Evolutionary conservation across 2,113 vertebrate species (phyloP).

Genomic region (Semnopithecus entellus): DNA sequence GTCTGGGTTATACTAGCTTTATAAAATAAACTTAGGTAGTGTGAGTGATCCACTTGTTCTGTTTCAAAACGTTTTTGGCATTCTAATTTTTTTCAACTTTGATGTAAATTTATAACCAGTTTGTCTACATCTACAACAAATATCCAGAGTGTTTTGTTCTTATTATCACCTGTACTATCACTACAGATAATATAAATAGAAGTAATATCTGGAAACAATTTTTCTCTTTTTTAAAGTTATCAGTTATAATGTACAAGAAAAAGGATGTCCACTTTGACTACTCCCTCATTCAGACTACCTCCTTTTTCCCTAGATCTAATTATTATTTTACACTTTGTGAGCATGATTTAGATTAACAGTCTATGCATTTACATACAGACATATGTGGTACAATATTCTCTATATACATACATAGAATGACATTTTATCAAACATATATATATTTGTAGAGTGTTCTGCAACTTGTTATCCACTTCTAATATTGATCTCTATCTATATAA

Average conservation of each 20-base stretch:
- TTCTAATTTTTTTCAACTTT: neutral
- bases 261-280: neutral
- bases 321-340: neutral
- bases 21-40: neutral
- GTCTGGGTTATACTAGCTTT: neutral
- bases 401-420: neutral
- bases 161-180: neutral
- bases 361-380: neutral
- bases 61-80: neutral
- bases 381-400: neutral
- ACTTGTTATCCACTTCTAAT: neutral
- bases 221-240: neutral
- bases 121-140: neutral
- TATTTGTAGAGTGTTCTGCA: neutral
- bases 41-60: neutral
- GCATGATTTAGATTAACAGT: neutral
- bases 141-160: neutral
- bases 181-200: neutral
- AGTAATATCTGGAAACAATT: neutral
- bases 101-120: neutral
- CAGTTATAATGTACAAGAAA: neutral
- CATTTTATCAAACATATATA: neutral
- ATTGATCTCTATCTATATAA: neutral
- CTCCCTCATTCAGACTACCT: neutral
- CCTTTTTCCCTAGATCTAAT: neutral